Percentiles rank a stretch among this genome's conserved stretches.
Conservation (phyloP, 2,113 vertebrate species). For the Cryptomyrus ogoouensis region DNA sequence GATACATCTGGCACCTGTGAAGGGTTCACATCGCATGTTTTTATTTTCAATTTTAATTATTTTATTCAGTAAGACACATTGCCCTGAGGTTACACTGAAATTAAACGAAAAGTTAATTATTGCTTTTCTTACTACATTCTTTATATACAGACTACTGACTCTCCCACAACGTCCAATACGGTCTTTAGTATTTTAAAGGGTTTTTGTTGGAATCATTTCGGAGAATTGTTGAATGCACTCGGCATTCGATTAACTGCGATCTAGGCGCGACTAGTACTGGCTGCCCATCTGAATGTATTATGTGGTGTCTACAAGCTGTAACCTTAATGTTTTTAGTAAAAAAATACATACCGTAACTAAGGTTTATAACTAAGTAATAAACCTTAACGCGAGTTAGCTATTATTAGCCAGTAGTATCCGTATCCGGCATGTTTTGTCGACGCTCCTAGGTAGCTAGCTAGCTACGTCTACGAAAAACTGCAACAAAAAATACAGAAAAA, state of each 20-base stretch:
- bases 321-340: conserved; percentile 33
- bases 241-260: conserved; percentile 16
- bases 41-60: not conserved
- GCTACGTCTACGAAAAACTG: conserved; percentile 41
- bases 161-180: not conserved
- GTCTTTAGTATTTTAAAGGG: not conserved
- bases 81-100: not conserved
- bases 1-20: not conserved
- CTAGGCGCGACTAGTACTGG: conserved; percentile 30
- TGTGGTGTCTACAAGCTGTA: conserved; percentile 55
- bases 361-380: conserved; percentile 4
- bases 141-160: not conserved
- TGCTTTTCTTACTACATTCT: not conserved
- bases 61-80: not conserved
- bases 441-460: conserved; percentile 31
- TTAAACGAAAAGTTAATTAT: not conserved
- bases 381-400: not conserved
- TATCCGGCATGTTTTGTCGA: conserved; percentile 9
- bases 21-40: not conserved
- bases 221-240: conserved; percentile 14
- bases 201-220: not conserved
- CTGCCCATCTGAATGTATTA: conserved; percentile 39
- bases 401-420: not conserved
- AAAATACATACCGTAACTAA: not conserved
- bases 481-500: conserved; percentile 37